Evolutionary conservation across 2,797 vertebrate genomes (phyloP).

Genomic region (Neoniphon sammara): DNA sequence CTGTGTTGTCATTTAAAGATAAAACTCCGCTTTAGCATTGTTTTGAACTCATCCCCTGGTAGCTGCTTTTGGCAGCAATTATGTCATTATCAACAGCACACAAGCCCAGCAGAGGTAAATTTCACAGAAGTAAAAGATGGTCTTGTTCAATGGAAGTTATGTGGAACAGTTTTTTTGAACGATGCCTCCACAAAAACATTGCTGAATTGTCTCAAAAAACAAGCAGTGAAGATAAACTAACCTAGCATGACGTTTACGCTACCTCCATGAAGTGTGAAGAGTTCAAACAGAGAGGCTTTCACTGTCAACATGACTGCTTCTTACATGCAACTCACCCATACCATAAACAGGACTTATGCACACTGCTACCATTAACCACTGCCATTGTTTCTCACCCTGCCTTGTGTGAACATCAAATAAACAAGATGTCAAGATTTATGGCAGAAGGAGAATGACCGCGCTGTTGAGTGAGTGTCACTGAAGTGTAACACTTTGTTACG

Average conservation of each 20-base stretch:
- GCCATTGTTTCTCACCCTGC: slow-evolving; percentile 12
- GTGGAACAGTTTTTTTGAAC: too few relatives aligned
- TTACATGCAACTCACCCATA: neutral
- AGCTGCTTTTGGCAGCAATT: too few relatives aligned
- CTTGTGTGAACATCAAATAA: slow-evolving; percentile 37
- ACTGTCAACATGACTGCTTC: neutral
- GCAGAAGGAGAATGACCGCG: slow-evolving; percentile 1
- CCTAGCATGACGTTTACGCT: slow-evolving; percentile 26
- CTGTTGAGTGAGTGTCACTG: neutral
- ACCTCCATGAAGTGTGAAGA: too few relatives aligned
- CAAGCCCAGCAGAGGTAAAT: too few relatives aligned
- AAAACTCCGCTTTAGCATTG: too few relatives aligned
- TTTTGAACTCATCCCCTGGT: too few relatives aligned
- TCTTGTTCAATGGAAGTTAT: too few relatives aligned
- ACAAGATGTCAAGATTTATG: slow-evolving; percentile 26
- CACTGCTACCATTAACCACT: neutral
- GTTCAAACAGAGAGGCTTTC: slow-evolving; percentile 34
- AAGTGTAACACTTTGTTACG: neutral
- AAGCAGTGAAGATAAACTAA: neutral
- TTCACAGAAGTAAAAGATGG: too few relatives aligned
- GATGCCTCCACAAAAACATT: neutral
- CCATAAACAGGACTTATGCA: slow-evolving; percentile 17
- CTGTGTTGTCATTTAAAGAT: too few relatives aligned
- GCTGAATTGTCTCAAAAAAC: slow-evolving; percentile 1
- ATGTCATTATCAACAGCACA: too few relatives aligned